Base-by-base conservation (phyloP, 2,113 vertebrate genomes). In the Chionomys nivalis region DNA sequence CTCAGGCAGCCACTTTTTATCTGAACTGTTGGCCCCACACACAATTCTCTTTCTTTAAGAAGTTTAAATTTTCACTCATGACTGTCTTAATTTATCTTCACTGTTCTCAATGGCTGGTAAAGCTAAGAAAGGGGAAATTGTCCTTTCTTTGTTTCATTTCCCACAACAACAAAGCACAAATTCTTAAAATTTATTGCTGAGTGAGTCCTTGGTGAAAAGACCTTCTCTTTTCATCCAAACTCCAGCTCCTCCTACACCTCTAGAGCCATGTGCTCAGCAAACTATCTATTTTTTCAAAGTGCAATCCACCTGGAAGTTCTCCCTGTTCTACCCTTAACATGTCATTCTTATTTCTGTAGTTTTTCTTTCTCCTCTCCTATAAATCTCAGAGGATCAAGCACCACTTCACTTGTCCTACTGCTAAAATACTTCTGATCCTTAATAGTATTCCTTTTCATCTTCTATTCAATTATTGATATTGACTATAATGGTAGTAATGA, bases 271-370 rank as follows among this genome's bases (percentile, higher is more conserved):
- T 44, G 89, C 70, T 94, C 65, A 86, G 44, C 1, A 92, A 94
- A 94, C 81, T 14, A 93, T 88, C 81, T 81, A 23, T 92, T 96
- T 94, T 87, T 44, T 97, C 92, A 95, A 91, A 95, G 66, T 91
- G 55, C 92, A 95, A 91, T 90, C 6, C n/a, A 10, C 44, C 52
- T 92, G 72, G 87, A 94, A 78, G 39, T 77, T 94, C 78, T 96
- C 76, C 77, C 39, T 81, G 31, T 78, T 90, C 26, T 89, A 58
- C 49, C 77, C 31, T 92, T 92, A 87, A 89, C 12, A 81, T 83
- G n/a, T 87, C 75, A 81, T 31, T 52, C 65, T 90, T 91, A 92
- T 92, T 94, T 96, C 68, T 70, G 17, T 70, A 81, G 16, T 72
- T 87, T 76, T 78, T 88, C 65, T 94, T 93, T 96, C 76, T 93